Evolutionary conservation across 1,140 invertebrate species (phyloP), one percentile per base, ranked within the genome.

Genomic region (Protaetia brevitarsis): DNA sequence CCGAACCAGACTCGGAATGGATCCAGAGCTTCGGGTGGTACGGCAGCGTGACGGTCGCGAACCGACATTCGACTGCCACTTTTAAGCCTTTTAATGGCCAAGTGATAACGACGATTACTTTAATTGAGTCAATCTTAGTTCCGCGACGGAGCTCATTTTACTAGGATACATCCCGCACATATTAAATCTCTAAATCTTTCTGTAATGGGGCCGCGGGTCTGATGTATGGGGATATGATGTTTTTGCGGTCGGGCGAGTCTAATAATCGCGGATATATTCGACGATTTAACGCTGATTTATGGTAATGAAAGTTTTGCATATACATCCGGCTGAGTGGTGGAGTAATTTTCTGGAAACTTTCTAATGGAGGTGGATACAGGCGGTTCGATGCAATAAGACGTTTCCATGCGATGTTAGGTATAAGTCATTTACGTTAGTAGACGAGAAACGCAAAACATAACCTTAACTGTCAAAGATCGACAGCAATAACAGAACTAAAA

Each of bases 71-170:
- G 67, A 64, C 70, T 61, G 28, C 71, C 67, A 69, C 68, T 70
- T 70, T 71, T 73, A 74, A 74, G 72, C 72, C 71, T 68, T 69
- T 74, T 74, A 74, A 74, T 74, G 71, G 73, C 71, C 73, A 71
- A 69, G 70, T 74, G 73, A 71, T 74, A 74, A 74, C 71, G 69
- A 66, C 67, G 71, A 72, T 73, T 70, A 71, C 70, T 73, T 73
- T 72, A 74, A 74, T 74, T 73, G 73, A 71, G 68, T 70, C 66
- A 57, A 66, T 66, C 64, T 66, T 66, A 61, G 21, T 66, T 66
- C 30, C 59, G 56, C 23, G 28, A 58, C 23, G 56, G 23, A 58
- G 23, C 26, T 58, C 56, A 58, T 58, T 58, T 58, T 58, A 58
- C 56, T 45, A 45, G 41, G 41, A 45, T 45, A 45, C 41, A 45